phyloP scores from a whole-genome alignment of 2,888 invertebrate genomes.

The Agriopis aurantiaria region DNA sequence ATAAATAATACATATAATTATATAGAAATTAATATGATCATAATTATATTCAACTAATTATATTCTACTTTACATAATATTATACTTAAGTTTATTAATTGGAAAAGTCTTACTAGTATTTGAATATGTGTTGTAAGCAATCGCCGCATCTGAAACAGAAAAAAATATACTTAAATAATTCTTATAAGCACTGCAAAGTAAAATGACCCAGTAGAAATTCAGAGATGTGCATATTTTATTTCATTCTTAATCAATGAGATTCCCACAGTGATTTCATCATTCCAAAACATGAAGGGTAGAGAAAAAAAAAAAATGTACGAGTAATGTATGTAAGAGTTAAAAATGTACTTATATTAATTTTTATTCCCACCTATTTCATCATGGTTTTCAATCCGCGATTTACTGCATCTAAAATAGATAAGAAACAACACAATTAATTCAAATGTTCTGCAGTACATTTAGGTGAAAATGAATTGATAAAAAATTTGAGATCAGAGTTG shows the following conservation, averaged over 20 bases:
- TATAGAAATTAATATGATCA: background rate
- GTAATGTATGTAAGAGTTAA: background rate
- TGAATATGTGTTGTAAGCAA: background rate
- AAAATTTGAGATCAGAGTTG: conserved; percentile 65
- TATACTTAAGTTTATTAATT: conserved; percentile 1
- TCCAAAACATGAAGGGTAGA: background rate
- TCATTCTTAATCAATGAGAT: conserved; percentile 85
- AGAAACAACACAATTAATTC: background rate
- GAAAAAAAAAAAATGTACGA: too few relatives aligned
- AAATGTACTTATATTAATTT: background rate
- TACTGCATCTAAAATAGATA: background rate
- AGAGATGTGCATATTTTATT: conserved; percentile 71
- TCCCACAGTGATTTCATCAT: conserved; percentile 83
- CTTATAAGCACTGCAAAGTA: background rate
- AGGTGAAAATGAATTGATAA: background rate
- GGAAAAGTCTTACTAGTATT: background rate
- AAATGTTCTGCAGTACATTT: background rate
- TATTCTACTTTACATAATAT: background rate
- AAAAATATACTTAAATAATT: background rate
- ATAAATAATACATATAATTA: conserved; percentile 1
- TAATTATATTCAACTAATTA: background rate
- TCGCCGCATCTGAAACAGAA: background rate
- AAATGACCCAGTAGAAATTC: background rate
- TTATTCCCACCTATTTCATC: background rate
- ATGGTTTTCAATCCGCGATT: background rate